Evolutionary conservation across 2,888 invertebrate genomes (phyloP).

Genomic region (Enoplolaimus lenunculus): DNA sequence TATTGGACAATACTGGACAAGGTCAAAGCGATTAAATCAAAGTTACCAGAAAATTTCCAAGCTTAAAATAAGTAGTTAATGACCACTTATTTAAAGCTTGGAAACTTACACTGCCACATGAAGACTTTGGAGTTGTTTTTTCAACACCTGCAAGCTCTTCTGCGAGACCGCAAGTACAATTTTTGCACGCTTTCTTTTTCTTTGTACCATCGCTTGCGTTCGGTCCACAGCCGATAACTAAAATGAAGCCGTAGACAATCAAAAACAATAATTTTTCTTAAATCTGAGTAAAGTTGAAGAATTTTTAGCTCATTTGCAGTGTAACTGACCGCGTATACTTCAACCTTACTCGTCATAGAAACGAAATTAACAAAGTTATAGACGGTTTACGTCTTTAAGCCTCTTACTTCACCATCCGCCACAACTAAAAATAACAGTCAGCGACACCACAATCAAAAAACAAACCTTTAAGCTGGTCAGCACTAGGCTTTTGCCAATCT

Average conservation of each 20-base stretch:
- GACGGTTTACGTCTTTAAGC: no score
- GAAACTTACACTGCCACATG: conserved; percentile 79
- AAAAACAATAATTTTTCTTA: conserved; percentile 21
- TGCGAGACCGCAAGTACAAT: conserved; percentile 90
- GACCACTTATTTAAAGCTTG: neutral
- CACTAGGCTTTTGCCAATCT: conserved; percentile 73
- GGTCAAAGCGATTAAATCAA: no score
- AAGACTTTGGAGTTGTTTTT: conserved; percentile 51
- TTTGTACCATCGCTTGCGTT: conserved; percentile 36
- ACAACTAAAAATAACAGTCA: no score
- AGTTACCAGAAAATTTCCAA: no score
- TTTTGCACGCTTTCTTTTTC: conserved; percentile 87
- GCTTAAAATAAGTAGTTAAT: neutral
- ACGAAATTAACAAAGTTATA: no score
- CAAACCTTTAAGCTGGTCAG: conserved; percentile 62
- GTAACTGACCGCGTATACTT: no score
- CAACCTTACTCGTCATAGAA: no score
- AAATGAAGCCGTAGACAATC: neutral
- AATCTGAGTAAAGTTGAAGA: no score
- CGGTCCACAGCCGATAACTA: neutral
- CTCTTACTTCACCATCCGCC: no score
- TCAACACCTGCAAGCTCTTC: conserved; percentile 59
- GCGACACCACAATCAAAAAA: no score
- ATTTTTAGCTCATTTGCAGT: no score
- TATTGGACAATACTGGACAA: no score